Evolutionary conservation across 2,888 invertebrate genomes (phyloP).

Genomic region (Tenthredo scrophulariae): DNA sequence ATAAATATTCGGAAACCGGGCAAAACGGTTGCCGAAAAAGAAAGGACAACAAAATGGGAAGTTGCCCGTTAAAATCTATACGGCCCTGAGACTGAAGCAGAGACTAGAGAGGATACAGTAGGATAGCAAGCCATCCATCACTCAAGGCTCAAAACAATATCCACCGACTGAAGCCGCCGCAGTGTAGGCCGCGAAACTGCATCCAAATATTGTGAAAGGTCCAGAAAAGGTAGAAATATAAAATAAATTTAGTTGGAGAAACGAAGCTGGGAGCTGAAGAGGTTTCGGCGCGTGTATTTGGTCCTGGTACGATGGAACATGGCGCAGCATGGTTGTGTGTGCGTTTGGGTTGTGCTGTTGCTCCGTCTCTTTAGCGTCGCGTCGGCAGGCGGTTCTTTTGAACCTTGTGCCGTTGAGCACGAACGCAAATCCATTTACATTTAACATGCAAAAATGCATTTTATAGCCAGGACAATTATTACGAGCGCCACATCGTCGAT

Average conservation of each 20-base stretch:
- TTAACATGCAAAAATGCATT: constrained; percentile 75
- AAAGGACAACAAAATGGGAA: neutral
- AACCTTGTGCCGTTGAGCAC: constrained; percentile 52
- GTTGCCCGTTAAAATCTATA: neutral
- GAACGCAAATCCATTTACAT: constrained; percentile 73
- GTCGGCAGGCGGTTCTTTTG: constrained; percentile 54
- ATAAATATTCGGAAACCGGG: constrained; percentile 45
- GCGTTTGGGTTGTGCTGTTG: constrained; percentile 42
- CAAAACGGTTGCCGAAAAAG: constrained; percentile 52
- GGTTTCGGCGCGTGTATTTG: constrained; percentile 48
- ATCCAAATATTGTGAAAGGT: constrained; percentile 78
- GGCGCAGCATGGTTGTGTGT: constrained; percentile 33
- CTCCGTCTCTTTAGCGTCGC: constrained; percentile 34
- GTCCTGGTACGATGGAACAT: constrained; percentile 24
- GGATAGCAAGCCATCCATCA: constrained; percentile 74
- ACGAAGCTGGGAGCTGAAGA: constrained; percentile 32
- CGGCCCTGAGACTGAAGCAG: constrained; percentile 43
- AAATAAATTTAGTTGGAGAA: constrained; percentile 70
- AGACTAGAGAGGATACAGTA: constrained; percentile 51
- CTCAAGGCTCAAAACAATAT: constrained; percentile 73
- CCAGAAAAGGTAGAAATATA: constrained; percentile 77
- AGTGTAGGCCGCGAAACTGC: constrained; percentile 70
- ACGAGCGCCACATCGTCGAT: constrained; percentile 50
- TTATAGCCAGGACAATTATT: constrained; percentile 70
- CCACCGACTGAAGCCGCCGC: constrained; percentile 71